Base-by-base conservation (phyloP, 1,140 invertebrate species). In the Dryas iulia region DNA sequence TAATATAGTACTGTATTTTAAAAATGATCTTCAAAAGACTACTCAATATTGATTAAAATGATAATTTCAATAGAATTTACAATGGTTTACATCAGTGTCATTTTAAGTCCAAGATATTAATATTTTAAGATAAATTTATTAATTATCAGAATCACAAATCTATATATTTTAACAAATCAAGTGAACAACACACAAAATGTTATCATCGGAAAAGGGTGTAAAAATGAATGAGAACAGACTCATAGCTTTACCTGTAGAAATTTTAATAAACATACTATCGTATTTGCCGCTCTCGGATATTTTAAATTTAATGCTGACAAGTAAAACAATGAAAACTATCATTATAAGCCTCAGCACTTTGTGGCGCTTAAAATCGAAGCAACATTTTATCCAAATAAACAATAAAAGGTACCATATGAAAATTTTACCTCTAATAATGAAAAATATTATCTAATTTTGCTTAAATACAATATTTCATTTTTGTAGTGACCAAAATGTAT, bases 221-320 rank as follows among this genome's bases (percentile, higher is more conserved):
- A 21, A 47, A 47, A 47, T 47, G 18, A 47, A 21, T 47, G 39
- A 21, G 10, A 47, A 21, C 8, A 47, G n/a, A 3, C 14, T 47
- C 7, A 21, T 47, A 18, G 8, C 8, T 23, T 63, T 89, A n/a
- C 88, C 88, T 23, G 69, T 78, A 52, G 84, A 90, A 70, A 70
- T 90, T 53, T 74, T 90, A 66, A n/a, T 79, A 21, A 75, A 82
- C 68, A 87, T 90, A 70, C 74, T 89, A 10, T 78, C 61, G 56
- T 71, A 75, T 47, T 71, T 90, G 57, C 24, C 76, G 12, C 35
- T 77, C 61, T 26, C 35, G 12, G 88, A 90, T 68, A 57, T 90
- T 31, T 56, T 67, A 25, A 86, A 81, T 81, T 67, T 90, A 31
- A 88, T 90, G 78, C 47, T 82, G 53, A 78, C 83, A 25, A 87